A percentile compares a stretch with the other conserved stretches of the same genome.
These are phyloP conservation scores for Poecilus cupreus DNA, from an alignment of 2,888 invertebrate species.

Conservation along the genomic window DNA sequence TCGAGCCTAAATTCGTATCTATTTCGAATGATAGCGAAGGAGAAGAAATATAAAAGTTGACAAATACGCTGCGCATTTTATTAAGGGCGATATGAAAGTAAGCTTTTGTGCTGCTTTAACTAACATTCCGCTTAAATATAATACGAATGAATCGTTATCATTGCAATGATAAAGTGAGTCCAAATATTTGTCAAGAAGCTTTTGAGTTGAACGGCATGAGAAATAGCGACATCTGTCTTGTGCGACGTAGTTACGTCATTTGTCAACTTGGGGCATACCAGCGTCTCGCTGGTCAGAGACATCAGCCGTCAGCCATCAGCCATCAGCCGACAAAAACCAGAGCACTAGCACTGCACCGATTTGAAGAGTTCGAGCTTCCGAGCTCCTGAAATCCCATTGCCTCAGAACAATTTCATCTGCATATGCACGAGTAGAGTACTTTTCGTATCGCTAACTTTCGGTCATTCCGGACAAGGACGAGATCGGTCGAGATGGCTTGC, in stretches of 20 bases:
- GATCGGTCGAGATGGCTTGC: background rate
- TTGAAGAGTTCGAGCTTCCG: background rate
- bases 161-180: slow-evolving; percentile 56
- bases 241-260: slow-evolving; percentile 50
- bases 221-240: slow-evolving; percentile 57
- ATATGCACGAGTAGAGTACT: background rate
- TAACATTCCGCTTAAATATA: slow-evolving; percentile 25
- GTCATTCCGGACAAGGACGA: background rate
- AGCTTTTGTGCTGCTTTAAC: slow-evolving; percentile 30
- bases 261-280: slow-evolving; percentile 53
- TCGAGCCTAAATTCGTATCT: slow-evolving; percentile 33
- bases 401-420: background rate
- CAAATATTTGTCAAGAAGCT: slow-evolving; percentile 59
- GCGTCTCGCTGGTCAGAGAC: slow-evolving; percentile 40
- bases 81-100: slow-evolving; percentile 27
- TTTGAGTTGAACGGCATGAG: slow-evolving; percentile 55
- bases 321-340: slow-evolving; percentile 43
- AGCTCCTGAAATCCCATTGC: background rate
- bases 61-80: slow-evolving; percentile 22
- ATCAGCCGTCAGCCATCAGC: slow-evolving; percentile 22
- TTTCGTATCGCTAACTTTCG: background rate
- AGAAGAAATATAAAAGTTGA: slow-evolving; percentile 45
- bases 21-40: slow-evolving; percentile 5
- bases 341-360: slow-evolving; percentile 15
- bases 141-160: slow-evolving; percentile 50